Evolutionary conservation across 2,113 vertebrate species (phyloP).

Genomic region (Tapirus terrestris): DNA sequence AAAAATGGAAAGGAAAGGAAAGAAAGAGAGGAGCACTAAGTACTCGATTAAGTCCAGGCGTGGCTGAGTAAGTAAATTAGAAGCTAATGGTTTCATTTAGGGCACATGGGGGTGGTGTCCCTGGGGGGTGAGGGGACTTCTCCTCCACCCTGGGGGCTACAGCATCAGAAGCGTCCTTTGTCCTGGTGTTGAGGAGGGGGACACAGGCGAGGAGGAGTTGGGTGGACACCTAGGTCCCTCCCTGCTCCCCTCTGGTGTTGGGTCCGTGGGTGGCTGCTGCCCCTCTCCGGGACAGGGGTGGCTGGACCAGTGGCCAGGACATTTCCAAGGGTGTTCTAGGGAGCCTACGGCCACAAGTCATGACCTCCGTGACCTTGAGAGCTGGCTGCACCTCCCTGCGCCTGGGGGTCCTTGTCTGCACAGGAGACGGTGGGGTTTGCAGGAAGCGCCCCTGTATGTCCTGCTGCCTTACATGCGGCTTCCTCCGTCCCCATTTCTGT

Average conservation of each 20-base stretch:
- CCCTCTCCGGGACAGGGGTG: neutral
- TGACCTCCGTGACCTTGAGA: neutral
- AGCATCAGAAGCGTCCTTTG: too few species aligned
- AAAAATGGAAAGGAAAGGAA: fast-evolving
- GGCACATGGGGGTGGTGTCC: neutral
- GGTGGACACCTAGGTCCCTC: neutral
- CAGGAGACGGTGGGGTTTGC: neutral
- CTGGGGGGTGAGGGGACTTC: neutral
- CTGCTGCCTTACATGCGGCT: fast-evolving
- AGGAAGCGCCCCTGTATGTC: fast-evolving
- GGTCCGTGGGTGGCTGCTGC: neutral
- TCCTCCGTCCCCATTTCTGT: fast-evolving
- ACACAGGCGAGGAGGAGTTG: neutral
- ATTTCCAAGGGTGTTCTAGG: fast-evolving
- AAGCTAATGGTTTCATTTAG: slow-evolving; percentile 56
- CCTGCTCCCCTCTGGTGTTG: neutral
- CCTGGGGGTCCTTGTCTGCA: neutral
- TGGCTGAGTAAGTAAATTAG: slow-evolving; percentile 55
- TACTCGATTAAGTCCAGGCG: slow-evolving; percentile 34
- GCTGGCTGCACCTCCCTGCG: fast-evolving
- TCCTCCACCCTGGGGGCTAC: fast-evolving
- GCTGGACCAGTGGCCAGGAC: fast-evolving
- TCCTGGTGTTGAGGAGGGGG: neutral
- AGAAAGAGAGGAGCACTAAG: neutral
- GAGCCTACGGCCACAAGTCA: neutral